Evolutionary conservation across 2,797 vertebrate genomes (phyloP), one percentile per base, ranked within the genome.

Genomic region (Echeneis naucrates): DNA sequence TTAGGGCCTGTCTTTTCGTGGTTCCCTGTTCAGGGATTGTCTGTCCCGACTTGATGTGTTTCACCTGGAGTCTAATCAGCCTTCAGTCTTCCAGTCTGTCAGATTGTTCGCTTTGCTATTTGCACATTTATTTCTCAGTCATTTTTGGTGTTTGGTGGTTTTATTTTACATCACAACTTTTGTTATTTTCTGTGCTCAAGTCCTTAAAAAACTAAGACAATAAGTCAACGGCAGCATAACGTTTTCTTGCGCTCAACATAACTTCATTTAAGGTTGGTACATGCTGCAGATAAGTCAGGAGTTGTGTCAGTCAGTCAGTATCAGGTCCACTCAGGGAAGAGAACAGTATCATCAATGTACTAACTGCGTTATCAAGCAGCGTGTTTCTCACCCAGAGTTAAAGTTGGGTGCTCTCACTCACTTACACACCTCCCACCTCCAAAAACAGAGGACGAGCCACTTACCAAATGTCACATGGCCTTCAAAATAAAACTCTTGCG

Each of bases 401-500:
- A 14, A 69, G 73, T 69, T n/a, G 32, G 56, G 32, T n/a, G 26
- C 66, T 47, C 65, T 40, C 45, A 54, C 47, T 64, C 35, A 47
- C 10, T 23, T 33, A 38, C 35, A 66, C 8, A 35, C 37, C 13
- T n/a, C n/a, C n/a, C n/a, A 60, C 30, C 58, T 56, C 53, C 52
- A 52, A 73, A 59, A 77, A 57, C 68, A 69, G 55, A n/a, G 84
- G 68, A 75, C 71, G 78, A 68, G 69, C 68, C 64, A 64, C 84
- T 67, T 62, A 90, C 69, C 67, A 87, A 89, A 84, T 82, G 78
- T 87, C 88, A 90, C 87, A 87, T 87, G 88, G 70, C 58, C 70
- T 89, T 87, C 78, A 87, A 87, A 90, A 87, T 82, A 77, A 86
- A 84, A 68, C 65, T 82, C 55, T 89, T 92, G 81, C 83, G 77